phyloP scores from a whole-genome alignment of 2,797 vertebrate genomes.

The Mallotus villosus region DNA sequence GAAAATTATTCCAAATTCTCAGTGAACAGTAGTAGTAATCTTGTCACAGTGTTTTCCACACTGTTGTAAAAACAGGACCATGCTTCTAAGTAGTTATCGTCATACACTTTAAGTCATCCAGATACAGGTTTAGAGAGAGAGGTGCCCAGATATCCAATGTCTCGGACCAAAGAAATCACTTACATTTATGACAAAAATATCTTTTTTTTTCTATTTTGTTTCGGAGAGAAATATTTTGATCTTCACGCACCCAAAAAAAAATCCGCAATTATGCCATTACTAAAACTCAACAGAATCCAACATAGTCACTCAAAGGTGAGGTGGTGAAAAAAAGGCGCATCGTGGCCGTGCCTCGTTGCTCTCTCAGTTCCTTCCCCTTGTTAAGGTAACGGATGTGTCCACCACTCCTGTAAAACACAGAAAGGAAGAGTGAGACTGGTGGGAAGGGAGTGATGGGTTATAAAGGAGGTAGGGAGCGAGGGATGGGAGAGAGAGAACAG shows the following conservation, averaged over 20 bases:
- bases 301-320: slow-evolving; percentile 14
- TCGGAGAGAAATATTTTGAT: neutral
- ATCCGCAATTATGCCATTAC: neutral
- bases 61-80: slow-evolving; percentile 32
- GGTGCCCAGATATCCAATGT: slow-evolving; percentile 45
- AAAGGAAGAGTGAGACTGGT: slow-evolving; percentile 63
- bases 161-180: slow-evolving; percentile 7
- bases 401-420: slow-evolving; percentile 57
- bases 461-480: slow-evolving; percentile 74
- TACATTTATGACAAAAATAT: neutral
- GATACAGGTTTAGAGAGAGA: slow-evolving; percentile 10
- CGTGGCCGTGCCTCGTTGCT: slow-evolving; percentile 28
- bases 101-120: slow-evolving; percentile 34
- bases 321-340: neutral
- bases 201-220: neutral
- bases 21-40: slow-evolving; percentile 27
- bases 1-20: slow-evolving; percentile 50
- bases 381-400: slow-evolving; percentile 50
- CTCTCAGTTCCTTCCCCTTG: slow-evolving; percentile 20
- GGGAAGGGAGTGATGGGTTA: slow-evolving; percentile 73
- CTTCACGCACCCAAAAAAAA: neutral
- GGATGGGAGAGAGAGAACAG: slow-evolving; percentile 63
- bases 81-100: slow-evolving; percentile 33
- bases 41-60: slow-evolving; percentile 28
- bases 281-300: slow-evolving; percentile 36